Conservation (phyloP, 53 echinoderm and acorn worm species). For the Pentamera pediparva region DNA sequence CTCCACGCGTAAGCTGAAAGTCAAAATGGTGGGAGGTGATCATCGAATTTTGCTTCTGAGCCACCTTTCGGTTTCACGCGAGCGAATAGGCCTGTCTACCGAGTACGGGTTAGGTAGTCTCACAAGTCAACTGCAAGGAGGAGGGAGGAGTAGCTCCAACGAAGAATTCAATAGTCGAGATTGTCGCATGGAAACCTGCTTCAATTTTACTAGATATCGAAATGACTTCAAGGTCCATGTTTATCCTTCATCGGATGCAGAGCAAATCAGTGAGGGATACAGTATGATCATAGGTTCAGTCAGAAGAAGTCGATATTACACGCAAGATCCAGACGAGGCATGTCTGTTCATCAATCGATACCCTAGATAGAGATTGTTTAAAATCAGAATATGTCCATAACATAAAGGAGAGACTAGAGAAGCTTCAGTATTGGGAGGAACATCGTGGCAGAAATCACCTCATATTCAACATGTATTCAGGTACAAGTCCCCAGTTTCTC, state of each 20-base stretch:
- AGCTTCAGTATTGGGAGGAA: conserved; percentile 70
- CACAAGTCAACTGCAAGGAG: too few species aligned
- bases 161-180: conserved; percentile 47
- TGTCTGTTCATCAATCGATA: conserved; percentile 84
- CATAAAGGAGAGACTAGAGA: conserved; percentile 52
- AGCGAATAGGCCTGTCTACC: too few species aligned
- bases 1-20: too few species aligned
- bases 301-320: conserved; percentile 65
- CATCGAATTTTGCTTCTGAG: too few species aligned
- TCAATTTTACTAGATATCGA: conserved; percentile 69
- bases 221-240: conserved; percentile 80
- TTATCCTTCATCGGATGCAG: conserved; percentile 48
- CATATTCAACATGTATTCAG: conserved; percentile 79
- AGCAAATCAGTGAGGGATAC: conserved; percentile 65
- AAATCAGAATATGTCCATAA: conserved; percentile 63
- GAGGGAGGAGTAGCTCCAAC: too few species aligned
- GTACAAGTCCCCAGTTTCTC: conserved; percentile 82
- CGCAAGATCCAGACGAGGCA: conserved; percentile 65
- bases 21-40: too few species aligned
- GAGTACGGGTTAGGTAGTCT: too few species aligned
- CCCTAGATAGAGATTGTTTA: conserved; percentile 65
- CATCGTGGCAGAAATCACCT: conserved; percentile 77
- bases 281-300: conserved; percentile 70
- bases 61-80: too few species aligned
- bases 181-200: conserved; percentile 96